These are phyloP conservation scores for Seriola quinqueradiata DNA, from an alignment of 2,113 vertebrate genomes.

Conservation along the genomic window DNA sequence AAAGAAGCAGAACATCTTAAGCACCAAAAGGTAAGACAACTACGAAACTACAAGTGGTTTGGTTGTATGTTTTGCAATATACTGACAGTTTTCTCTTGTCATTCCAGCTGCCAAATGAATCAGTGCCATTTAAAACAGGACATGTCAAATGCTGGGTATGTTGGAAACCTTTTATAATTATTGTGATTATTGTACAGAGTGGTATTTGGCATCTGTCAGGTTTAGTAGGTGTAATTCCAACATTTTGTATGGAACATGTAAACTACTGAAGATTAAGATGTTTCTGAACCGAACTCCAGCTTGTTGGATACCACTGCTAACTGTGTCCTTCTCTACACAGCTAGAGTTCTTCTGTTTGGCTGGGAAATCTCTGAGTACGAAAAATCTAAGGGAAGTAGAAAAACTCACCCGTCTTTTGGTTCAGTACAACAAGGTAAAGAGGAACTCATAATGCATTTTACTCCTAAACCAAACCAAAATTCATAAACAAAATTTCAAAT, in stretches of 20 bases:
- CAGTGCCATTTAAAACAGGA: neutral
- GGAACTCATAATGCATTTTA: neutral
- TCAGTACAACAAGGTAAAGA: neutral
- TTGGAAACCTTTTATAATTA: conserved; percentile 3
- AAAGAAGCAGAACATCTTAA: accelerated
- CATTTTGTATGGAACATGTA: neutral
- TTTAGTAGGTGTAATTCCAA: neutral
- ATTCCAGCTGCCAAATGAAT: accelerated
- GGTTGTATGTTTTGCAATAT: neutral
- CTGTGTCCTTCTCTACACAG: conserved; percentile 44
- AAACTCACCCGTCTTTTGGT: accelerated
- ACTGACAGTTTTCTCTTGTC: conserved; percentile 27
- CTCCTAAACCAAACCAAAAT: neutral
- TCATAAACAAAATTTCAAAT: neutral
- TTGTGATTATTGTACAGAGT: neutral
- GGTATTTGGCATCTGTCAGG: neutral
- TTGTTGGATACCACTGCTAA: conserved; percentile 8
- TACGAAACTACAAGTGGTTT: neutral
- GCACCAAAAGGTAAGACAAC: conserved; percentile 3
- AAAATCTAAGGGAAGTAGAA: accelerated
- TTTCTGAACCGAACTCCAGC: neutral
- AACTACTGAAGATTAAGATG: neutral
- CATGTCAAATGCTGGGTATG: conserved; percentile 35
- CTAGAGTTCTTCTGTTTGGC: neutral
- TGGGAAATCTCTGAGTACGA: neutral